A percentile compares a stretch with the other conserved stretches of the same genome.
These are phyloP conservation scores for Brachyrhaphis roseni DNA, from an alignment of 2,797 vertebrate genomes.

Conservation along the genomic window DNA sequence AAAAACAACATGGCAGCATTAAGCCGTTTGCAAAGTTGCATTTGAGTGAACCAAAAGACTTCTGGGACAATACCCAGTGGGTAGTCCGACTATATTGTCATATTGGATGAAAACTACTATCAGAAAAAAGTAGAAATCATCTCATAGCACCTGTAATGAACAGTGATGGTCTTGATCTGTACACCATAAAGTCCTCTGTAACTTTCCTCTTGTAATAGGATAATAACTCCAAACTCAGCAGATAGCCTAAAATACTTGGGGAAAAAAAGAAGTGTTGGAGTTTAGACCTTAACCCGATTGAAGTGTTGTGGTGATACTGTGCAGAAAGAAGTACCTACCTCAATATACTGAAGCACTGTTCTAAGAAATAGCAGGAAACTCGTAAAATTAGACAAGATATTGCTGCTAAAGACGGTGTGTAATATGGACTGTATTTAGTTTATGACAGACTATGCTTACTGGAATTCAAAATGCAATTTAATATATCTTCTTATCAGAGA, in stretches of 20 bases:
- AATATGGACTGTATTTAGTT: neutral
- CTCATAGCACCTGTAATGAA: no score
- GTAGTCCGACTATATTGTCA: neutral
- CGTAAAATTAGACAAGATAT: neutral
- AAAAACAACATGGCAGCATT: neutral
- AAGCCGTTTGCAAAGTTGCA: neutral
- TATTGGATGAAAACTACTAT: neutral
- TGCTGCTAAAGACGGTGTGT: neutral
- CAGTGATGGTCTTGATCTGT: neutral
- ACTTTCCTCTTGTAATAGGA: neutral
- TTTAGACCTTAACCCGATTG: neutral
- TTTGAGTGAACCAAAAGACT: neutral
- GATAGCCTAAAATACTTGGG: neutral
- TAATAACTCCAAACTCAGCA: neutral
- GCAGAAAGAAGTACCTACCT: neutral
- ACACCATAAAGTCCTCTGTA: neutral
- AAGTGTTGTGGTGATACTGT: neutral
- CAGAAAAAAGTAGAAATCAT: neutral
- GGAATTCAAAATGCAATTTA: neutral
- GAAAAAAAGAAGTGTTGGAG: neutral
- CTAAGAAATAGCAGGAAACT: neutral
- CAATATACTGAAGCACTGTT: neutral
- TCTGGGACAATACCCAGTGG: neutral
- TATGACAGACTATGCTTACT: neutral
- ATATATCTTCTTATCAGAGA: neutral